Evolutionary conservation across 2,113 vertebrate genomes (phyloP), one percentile per base, ranked within the genome.

Genomic region (Polypterus bichir): DNA sequence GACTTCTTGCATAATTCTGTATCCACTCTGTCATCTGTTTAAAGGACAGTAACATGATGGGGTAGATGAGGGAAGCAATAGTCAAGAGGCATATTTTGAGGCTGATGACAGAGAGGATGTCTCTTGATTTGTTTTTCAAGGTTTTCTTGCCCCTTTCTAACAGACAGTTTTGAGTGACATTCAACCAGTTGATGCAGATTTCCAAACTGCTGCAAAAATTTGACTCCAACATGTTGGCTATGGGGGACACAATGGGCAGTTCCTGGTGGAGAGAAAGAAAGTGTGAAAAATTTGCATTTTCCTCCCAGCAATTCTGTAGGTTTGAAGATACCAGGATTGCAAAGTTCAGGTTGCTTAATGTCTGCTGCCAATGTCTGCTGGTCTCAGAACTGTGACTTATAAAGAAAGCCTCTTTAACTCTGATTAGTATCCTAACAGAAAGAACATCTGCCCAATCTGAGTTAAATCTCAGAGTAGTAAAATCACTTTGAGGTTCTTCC

Each of bases 21-120:
- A 94, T 91, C 92, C 92, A 94, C 2, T 82, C 81, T 0, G 82
- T 89, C 90, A 88, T 91, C 73, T 89, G 84, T 71, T 89, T 89
- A 71, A 93, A 93, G 60, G 90, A 93, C 53, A 88, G 44, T 59
- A 93, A 76, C n/a, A 85, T 77, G 4, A 81, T 66, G 1, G 91
- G 91, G 61, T 93, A 93, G 66, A 91, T 85, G 66, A 93, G 82
- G 56, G 85, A 84, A 49, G 90, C 77, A 0, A 90, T 64, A 5
- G 66, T 63, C 57, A 89, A 9, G 53, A 93, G 74, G 27, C 82
- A 81, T 47, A 91, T 64, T 70, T 85, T 88, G 46, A 92, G 76
- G 49, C 87, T 91, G 9, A 82, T 61, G 10, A 62, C 57, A 0
- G 81, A 88, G 4, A 86, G 74, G 45, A 83, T 66, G 3, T 85